Evolutionary conservation across 1,140 invertebrate genomes (phyloP), one percentile per base, ranked within the genome.

Genomic region (Neodiprion lecontei): DNA sequence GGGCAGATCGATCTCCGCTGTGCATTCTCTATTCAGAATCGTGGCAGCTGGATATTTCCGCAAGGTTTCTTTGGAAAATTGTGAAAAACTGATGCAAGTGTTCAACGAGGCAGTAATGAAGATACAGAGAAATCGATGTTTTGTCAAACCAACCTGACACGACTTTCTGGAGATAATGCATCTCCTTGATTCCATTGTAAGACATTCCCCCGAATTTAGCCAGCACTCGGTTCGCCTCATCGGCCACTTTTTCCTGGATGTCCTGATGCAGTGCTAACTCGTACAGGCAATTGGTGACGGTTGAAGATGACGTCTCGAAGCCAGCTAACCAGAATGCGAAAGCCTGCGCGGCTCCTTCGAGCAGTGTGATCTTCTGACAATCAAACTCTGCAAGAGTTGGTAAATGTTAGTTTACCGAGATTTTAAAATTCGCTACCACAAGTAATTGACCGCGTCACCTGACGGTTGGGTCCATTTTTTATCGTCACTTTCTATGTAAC

Each of bases 11-110:
- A 91, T 92, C 69, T 90, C 86, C 71, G 85, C 83, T 67, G 84
- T 87, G 23, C 89, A 88, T 8, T 83, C 84, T 9, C 92, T 83
- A 78, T 90, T 81, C 4, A 92, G 68, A 7, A 88, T 80, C 0
- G 89, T 84, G 14, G 88, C 86, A 1, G 91, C 86, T 0, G 91
- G 89, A 78, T 91, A 90, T 77, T 89, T 87, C 2, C 92, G 84
- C 48, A 93, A 79, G 7, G 91, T 92, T 84, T 91, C 86, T 87
- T 73, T 11, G 80, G 80, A 72, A 10, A 8, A 69, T 67, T 72
- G 12, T 17, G 68, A 10, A 40, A 40, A 40, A 40, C 28, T 40
- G 28, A 40, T 3, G 28, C 28, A 40, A 40, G 28, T 40, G 0
- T 40, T 5, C 28, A 40, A 5, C 4, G 28, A 40, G 0, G 5